Evolutionary conservation across 2,113 vertebrate species (phyloP).

Genomic region (Erinaceus europaeus): DNA sequence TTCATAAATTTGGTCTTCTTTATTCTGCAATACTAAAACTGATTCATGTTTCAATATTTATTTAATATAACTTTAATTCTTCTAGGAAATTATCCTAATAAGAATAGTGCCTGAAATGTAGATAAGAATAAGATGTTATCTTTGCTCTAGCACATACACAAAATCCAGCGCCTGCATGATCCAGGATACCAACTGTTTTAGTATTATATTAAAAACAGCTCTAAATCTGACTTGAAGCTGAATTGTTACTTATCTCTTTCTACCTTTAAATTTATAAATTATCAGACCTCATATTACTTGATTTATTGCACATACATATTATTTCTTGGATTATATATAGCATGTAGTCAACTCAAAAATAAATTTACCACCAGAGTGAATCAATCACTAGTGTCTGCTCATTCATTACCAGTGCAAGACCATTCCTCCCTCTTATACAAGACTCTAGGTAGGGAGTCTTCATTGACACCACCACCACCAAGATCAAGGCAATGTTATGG

Average conservation of each 20-base stretch:
- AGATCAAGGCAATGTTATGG: neutral
- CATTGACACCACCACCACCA: neutral
- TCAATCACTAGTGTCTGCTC: neutral
- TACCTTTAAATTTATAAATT: constrained; percentile 13
- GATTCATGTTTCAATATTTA: constrained; percentile 28
- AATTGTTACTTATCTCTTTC: neutral
- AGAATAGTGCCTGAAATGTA: constrained; percentile 47
- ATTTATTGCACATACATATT: neutral
- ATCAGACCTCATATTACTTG: neutral
- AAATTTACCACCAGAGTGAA: neutral
- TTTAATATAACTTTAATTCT: constrained; percentile 64
- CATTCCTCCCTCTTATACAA: no score
- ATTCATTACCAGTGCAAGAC: rapidly evolving
- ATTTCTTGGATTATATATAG: neutral
- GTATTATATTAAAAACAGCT: constrained; percentile 23
- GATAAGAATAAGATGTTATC: constrained; percentile 47
- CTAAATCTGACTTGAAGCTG: neutral
- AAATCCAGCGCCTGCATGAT: neutral
- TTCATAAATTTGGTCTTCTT: neutral
- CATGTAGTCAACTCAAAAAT: neutral
- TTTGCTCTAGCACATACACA: neutral
- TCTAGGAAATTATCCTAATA: constrained; percentile 56
- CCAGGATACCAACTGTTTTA: neutral
- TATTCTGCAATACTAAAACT: constrained; percentile 16
- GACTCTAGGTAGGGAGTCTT: no score